Percentiles rank a stretch among this genome's conserved stretches.
Conservation (phyloP, 2,888 invertebrate genomes). For the Meghimatium bilineatum region DNA sequence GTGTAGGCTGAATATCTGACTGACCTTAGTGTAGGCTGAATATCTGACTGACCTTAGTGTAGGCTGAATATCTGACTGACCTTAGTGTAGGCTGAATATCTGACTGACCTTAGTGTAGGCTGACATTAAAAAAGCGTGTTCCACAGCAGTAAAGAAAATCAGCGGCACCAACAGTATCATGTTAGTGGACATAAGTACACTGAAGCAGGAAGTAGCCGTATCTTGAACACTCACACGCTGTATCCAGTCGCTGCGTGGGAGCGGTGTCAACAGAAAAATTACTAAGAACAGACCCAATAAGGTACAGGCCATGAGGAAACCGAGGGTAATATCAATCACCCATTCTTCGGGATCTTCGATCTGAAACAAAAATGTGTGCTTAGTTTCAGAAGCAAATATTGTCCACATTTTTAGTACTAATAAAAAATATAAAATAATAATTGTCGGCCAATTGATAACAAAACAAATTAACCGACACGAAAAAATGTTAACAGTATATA, state of each 20-base stretch:
- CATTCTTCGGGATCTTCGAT: slow-evolving; percentile 59
- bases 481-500: too few species aligned
- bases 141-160: slow-evolving; percentile 70
- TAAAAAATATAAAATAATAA: too few species aligned
- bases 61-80: too few species aligned
- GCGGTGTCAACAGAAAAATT: slow-evolving; percentile 59
- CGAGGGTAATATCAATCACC: slow-evolving; percentile 66
- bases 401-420: too few species aligned
- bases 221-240: slow-evolving; percentile 49
- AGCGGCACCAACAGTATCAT: slow-evolving; percentile 70
- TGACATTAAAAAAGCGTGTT: slow-evolving; percentile 70
- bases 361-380: slow-evolving; percentile 13
- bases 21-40: too few species aligned
- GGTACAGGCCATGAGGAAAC: slow-evolving; percentile 62
- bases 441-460: too few species aligned
- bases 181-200: slow-evolving; percentile 56
- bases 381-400: too few species aligned
- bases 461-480: too few species aligned
- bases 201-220: slow-evolving; percentile 59
- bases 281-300: slow-evolving; percentile 65
- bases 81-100: too few species aligned
- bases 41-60: too few species aligned
- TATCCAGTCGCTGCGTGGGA: slow-evolving; percentile 54
- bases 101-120: slow-evolving; percentile 72
- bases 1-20: too few species aligned